Evolutionary conservation across 2,113 vertebrate genomes (phyloP), one percentile per base, ranked within the genome.

Genomic region (Semnornis frantzii): DNA sequence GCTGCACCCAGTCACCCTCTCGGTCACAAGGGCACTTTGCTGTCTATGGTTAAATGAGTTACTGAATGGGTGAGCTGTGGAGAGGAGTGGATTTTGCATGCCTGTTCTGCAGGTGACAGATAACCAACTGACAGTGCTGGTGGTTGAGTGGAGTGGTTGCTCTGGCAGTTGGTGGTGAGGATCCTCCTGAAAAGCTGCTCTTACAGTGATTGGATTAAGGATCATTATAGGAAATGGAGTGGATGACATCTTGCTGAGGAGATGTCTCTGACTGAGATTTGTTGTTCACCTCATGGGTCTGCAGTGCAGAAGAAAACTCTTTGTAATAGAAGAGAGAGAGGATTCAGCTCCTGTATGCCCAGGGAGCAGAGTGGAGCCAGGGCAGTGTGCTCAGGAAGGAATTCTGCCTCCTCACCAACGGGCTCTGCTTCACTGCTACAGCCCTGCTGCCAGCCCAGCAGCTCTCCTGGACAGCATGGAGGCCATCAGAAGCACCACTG

Each of bases 71-170:
- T 46, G 19, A 79, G 4, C 75, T 94, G 84, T 71, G 34, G 62
- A 39, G 55, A 71, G 23, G 44, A 78, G 52, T 66, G 33, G 76
- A 88, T 96, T 87, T 58, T 23, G 60, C 20, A 60, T 59, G 59
- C 12, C 60, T 85, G 72, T 87, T 55, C 54, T 90, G 39, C 25
- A 46, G 50, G 30, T 72, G 60, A 85, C 39, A 68, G 55, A 91
- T 39, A 70, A 18, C 12, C 58, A 95, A 66, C 66, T 89, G 81
- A 46, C 89, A 94, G 85, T 87, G 85, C 71, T 68, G 17, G 87
- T 91, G 94, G 93, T 89, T 80, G 77, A 82, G 74, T 44, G 20
- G 66, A 89, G 77, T 82, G 31, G 16, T 91, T 85, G 34, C 55
- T 91, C 24, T 85, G 91, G 90, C 81, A 90, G 34, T 90, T 93